Conservation (phyloP, 2,888 invertebrate genomes). For the Ellobium chinense region DNA sequence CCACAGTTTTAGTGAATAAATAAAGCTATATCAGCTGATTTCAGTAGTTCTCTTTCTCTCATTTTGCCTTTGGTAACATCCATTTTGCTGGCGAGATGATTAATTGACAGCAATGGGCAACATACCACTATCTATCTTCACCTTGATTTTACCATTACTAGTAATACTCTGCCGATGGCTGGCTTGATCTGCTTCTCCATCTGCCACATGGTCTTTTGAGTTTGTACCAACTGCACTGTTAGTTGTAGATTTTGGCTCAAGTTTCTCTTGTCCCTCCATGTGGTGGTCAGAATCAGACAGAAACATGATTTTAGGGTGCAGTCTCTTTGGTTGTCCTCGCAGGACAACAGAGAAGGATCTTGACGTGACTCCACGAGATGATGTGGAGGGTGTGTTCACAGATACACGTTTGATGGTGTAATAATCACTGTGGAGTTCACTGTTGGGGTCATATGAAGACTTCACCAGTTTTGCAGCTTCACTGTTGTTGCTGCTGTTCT, state of each 20-base stretch:
- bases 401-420: constrained; percentile 55
- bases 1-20: too few relatives aligned
- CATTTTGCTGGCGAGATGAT: too few relatives aligned
- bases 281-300: background rate
- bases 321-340: constrained; percentile 37
- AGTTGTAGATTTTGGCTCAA: background rate
- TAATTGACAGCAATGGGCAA: background rate
- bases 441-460: constrained; percentile 52
- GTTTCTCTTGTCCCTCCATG: background rate
- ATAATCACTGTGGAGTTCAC: constrained; percentile 57
- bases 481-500: background rate
- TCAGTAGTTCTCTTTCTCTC: too few relatives aligned
- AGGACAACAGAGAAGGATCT: constrained; percentile 40
- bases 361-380: background rate
- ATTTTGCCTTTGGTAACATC: too few relatives aligned
- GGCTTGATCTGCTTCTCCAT: background rate
- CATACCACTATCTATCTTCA: constrained; percentile 3
- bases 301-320: constrained; percentile 38
- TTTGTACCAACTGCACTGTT: background rate
- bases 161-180: background rate
- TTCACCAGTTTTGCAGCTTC: background rate
- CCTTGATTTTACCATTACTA: background rate
- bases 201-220: too few relatives aligned
- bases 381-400: constrained; percentile 3
- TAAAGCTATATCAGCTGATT: too few relatives aligned